Base-by-base conservation (phyloP, 2,888 invertebrate species). In the Hydropsyche betteni region DNA sequence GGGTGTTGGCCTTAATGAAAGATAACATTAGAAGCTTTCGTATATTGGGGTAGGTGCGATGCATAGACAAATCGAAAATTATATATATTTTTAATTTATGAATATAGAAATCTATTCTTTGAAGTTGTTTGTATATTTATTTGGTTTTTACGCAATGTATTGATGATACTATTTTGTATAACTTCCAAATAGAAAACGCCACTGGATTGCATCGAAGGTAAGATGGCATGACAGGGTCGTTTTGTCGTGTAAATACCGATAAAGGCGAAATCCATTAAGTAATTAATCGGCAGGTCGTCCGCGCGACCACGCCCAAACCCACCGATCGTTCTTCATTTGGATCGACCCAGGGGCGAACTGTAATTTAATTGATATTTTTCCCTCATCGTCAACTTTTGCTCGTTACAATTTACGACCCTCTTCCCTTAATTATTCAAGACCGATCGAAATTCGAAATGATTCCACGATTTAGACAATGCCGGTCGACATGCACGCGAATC, bases 341-440 rank as follows among this genome's bases (percentile, higher is more conserved):
- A 36, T 58, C 38, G 55, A 34, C 14, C 14, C 68, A 24, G 68
- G 36, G 24, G 53, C 36, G 69, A 34, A 52, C 70, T 68, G 74
- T 75, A 75, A 77, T 71, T 77, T 76, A 76, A 76, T 78, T 78
- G 78, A 76, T 76, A 76, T 78, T 44, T 44, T 78, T 74, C 74
- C 74, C 69, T 58, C 74, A 69, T 74, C 71, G 73, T 58, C 69
- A 16, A 50, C 38, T 53, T 38, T 58, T 71, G 74, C 69, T 75
- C 61, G 76, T 14, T 55, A 74, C 61, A 69, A 69, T 77, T 70
- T 72, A 73, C 44, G 44, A 44, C 44, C 44, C 10, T 6, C 44
- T 44, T 44, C 4, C 44, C 44, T 78, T 78, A 76, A 78, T 78
- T 78, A 78, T 76, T 78, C 76, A 76, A 69, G 44, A 68, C 24